Percentiles rank a stretch among this genome's conserved stretches.
Evolutionary conservation across 2,888 invertebrate species (phyloP).

Genomic region (Cryptocephalus moraei): DNA sequence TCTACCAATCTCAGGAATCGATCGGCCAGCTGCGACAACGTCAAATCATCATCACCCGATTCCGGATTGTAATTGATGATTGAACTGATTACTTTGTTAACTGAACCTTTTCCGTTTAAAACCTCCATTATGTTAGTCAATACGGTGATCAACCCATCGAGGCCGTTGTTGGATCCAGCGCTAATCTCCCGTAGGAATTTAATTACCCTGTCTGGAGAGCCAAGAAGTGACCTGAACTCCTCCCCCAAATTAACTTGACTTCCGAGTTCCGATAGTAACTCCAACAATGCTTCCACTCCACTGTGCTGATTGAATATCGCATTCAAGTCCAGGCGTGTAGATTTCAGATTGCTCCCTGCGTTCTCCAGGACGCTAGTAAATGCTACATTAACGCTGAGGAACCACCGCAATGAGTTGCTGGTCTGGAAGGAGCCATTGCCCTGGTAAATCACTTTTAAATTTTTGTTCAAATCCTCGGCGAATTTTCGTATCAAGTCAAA

Average conservation of each 20-base stretch:
- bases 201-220: slow-evolving; percentile 3
- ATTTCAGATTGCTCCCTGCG: background rate
- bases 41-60: slow-evolving; percentile 1
- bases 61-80: slow-evolving; percentile 4
- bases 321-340: no score
- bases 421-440: slow-evolving; percentile 4
- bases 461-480: background rate
- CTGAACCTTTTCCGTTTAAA: background rate
- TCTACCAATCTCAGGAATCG: slow-evolving; percentile 2
- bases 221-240: background rate
- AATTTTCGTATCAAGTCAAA: background rate
- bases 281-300: no score
- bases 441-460: slow-evolving; percentile 3
- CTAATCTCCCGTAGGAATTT: slow-evolving; percentile 3
- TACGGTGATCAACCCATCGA: slow-evolving; percentile 8
- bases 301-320: no score
- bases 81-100: slow-evolving; percentile 1
- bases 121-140: slow-evolving; percentile 1
- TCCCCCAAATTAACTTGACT: slow-evolving; percentile 1
- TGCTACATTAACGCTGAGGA: slow-evolving; percentile 3
- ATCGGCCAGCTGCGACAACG: slow-evolving; percentile 1
- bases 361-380: slow-evolving; percentile 1
- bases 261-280: slow-evolving; percentile 5
- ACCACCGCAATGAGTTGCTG: background rate
- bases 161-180: slow-evolving; percentile 6